Base-by-base conservation (phyloP, 1,140 invertebrate species). In the Neotoxoptera formosana region DNA sequence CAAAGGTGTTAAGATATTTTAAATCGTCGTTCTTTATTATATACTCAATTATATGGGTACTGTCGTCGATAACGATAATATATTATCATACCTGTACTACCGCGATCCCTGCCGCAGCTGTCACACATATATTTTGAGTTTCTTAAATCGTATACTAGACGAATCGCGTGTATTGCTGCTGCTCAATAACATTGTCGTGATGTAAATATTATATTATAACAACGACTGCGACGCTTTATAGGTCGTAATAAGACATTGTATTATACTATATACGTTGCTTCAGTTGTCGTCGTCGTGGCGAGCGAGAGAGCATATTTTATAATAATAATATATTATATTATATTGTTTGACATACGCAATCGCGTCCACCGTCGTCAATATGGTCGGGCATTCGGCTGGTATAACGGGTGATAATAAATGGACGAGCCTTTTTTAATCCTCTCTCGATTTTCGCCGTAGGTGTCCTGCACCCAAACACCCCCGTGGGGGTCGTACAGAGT, bases 371-470 rank as follows among this genome's bases (percentile, higher is more conserved):
- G 90, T 56, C 90, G 90, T 91, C 90, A 91, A 81, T 76, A n/a
- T 83, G 90, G 90, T 91, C 90, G n/a, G n/a, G 41, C 41, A 83
- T 45, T 41, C 41, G 30, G 53, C 41, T 41, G 48, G 30, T 76
- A n/a, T n/a, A 91, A 83, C 67, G 67, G 48, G 21, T 91, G 90
- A 91, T 91, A 91, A 91, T 91, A 91, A 91, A 91, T 81, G 67
- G 45, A 47, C 90, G 30, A 47, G 45, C 25, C 30, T 76, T 91
- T 91, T 91, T 91, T 34, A 47, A 91, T 91, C 90, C 67, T 83
- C 67, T 83, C 67, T 91, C 67, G 56, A 17, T 45, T 91, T 81
- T 81, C 60, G 25, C 90, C 20, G 67, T 91, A 91, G 90, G 90
- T 91, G 90, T 91, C 90, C 90, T 41, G 41, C 41, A n/a, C n/a